Base-by-base conservation (phyloP, 2,888 invertebrate species). In the Homarus gammarus region DNA sequence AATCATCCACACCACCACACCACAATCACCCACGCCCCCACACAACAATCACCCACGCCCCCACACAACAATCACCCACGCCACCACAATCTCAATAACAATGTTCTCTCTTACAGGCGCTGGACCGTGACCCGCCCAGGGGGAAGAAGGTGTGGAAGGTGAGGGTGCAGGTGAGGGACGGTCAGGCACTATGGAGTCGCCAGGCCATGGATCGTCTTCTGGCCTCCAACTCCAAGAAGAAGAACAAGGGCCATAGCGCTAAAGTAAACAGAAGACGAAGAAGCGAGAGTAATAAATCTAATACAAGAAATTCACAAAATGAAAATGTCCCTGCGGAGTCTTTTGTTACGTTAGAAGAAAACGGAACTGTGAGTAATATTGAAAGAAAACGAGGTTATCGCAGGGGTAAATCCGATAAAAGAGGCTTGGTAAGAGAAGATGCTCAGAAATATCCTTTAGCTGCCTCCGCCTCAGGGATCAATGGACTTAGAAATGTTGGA, bases 111-210 rank as follows among this genome's bases (percentile, higher is more conserved):
- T 0, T 82, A 6, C 83, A 83, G 83, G 68, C 83, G 5, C 49
- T 83, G 44, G 83, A 83, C 83, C 83, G 83, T 18, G 83, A 83
- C 44, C 83, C 83, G 15, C 83, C 83, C 31, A 38, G 68, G 8
- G 83, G 83, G 15, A 83, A 70, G 68, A 70, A 27, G 27, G 68
- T 49, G 44, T 83, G 83, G 83, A 44, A 18, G 44, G 44, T 83
- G 27, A 38, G 70, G 44, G 83, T 83, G 44, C 83, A 83, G 68
- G 70, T 83, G 68, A n/a, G 49, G 31, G 83, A 83, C 33, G 83
- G 83, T 6, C 83, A 83, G 83, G 68, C 70, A 40, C 44, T 56
- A 33, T 81, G 81, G 81, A 81, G 81, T 27, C 56, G 38, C 15
- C 64, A 64, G 27, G 64, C 64, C 64, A 64, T 64, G 27, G 64